A percentile compares a stretch with the other conserved stretches of the same genome.
phyloP scores from a whole-genome alignment of 2,797 vertebrate species.

The Tokudaia tokunoshimensis region DNA sequence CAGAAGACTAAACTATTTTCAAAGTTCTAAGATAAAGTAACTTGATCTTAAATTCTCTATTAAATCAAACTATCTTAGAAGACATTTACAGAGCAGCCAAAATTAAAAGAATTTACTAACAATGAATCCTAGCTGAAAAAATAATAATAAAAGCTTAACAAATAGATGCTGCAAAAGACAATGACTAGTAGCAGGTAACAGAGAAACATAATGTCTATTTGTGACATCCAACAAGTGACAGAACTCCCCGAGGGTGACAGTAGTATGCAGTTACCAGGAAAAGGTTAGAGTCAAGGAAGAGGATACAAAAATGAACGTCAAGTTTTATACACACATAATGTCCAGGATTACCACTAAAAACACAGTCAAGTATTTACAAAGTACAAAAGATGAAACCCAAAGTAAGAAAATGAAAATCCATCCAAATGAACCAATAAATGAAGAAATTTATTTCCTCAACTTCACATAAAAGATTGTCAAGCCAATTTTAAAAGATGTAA shows the following conservation, averaged over 20 bases:
- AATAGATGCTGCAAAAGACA: not conserved
- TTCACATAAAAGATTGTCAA: not conserved
- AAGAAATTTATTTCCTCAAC: not conserved
- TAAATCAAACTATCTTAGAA: conserved; percentile 49
- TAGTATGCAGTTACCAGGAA: not conserved
- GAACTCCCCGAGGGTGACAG: not conserved
- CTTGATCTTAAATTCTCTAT: conserved; percentile 9
- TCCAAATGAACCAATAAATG: conserved; percentile 48
- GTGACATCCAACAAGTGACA: not conserved
- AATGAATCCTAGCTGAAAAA: not conserved
- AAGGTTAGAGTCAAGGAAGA: not conserved
- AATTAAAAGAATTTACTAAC: conserved; percentile 53
- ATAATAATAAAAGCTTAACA: conserved; percentile 7
- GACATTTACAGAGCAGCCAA: conserved; percentile 14
- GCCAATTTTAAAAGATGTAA: not conserved
- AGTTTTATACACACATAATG: not conserved
- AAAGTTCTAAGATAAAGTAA: conserved; percentile 60
- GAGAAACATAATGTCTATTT: conserved; percentile 28
- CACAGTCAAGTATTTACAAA: conserved; percentile 29
- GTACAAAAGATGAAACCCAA: conserved; percentile 41
- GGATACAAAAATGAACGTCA: conserved; percentile 39
- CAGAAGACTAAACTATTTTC: conserved; percentile 15
- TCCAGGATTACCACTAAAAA: not conserved
- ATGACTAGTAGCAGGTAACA: not conserved
- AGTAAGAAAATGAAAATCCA: conserved; percentile 47